These are phyloP conservation scores for Cebus imitator DNA, from an alignment of 2,113 vertebrate genomes.

Conservation along the genomic window DNA sequence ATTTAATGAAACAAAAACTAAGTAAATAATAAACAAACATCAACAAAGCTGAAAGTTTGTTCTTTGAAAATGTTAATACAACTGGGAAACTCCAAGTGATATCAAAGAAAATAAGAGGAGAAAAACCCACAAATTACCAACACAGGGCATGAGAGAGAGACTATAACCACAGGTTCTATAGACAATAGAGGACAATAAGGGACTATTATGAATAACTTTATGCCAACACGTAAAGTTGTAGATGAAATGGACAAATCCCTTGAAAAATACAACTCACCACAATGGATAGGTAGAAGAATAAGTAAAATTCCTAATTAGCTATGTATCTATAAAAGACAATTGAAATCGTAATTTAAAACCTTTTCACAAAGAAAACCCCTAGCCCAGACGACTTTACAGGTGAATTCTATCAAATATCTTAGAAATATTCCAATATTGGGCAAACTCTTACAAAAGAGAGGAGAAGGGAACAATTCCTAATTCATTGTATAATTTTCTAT, in stretches of 20 bases:
- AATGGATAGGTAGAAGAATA: not conserved
- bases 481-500: not conserved
- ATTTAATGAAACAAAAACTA: not conserved
- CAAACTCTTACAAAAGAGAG: not conserved
- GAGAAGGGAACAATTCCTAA: not conserved
- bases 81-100: not conserved
- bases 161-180: not conserved
- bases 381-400: not conserved
- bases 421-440: not conserved
- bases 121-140: not conserved
- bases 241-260: not conserved
- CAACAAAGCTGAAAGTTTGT: not conserved
- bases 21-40: not conserved
- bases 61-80: not conserved
- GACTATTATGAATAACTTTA: not conserved
- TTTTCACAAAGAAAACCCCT: not conserved
- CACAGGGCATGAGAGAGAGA: not conserved
- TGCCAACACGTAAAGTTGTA: not conserved
- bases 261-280: not conserved
- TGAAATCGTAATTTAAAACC: conserved; percentile 2
- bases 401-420: not conserved
- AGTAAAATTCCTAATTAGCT: not conserved
- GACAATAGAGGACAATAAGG: not conserved
- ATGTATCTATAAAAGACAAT: not conserved
- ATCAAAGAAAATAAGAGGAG: not conserved